These are phyloP conservation scores for Sisor rabdophorus DNA, from an alignment of 2,113 vertebrate species.

Conservation along the genomic window DNA sequence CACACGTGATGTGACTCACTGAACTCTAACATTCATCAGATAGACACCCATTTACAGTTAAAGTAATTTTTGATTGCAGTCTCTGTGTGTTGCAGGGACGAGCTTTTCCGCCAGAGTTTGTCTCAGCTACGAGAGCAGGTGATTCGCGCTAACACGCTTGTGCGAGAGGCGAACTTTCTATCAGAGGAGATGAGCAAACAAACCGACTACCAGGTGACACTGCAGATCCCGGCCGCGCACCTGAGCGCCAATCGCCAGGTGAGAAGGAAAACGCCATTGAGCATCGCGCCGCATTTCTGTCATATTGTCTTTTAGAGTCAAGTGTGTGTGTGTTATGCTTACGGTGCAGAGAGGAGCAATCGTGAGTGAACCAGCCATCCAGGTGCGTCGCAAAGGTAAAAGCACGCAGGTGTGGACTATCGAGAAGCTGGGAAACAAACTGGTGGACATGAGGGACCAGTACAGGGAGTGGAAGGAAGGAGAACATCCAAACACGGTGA, in stretches of 20 bases:
- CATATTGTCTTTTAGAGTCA: too few species aligned
- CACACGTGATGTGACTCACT: too few species aligned
- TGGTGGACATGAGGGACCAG: slow-evolving; percentile 96
- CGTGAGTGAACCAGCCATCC: slow-evolving; percentile 95
- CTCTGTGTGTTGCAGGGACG: slow-evolving; percentile 73
- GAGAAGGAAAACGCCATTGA: slow-evolving; percentile 39
- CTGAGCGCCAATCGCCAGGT: slow-evolving; percentile 98
- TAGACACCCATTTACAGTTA: too few species aligned
- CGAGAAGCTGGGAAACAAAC: slow-evolving; percentile 94
- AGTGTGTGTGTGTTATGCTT: not conserved
- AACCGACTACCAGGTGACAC: slow-evolving; percentile 95
- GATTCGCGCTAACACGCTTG: slow-evolving; percentile 90
- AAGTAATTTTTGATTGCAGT: not conserved
- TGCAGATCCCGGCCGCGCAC: slow-evolving; percentile 95
- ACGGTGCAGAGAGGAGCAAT: slow-evolving; percentile 83
- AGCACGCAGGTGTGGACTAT: slow-evolving; percentile 95
- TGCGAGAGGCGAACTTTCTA: slow-evolving; percentile 94
- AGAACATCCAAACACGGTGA: slow-evolving; percentile 61
- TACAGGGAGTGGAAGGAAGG: slow-evolving; percentile 96
- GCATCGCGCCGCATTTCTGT: too few species aligned
- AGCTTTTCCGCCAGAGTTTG: slow-evolving; percentile 91
- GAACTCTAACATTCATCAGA: too few species aligned
- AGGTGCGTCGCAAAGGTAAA: slow-evolving; percentile 87
- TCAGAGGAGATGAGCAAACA: slow-evolving; percentile 92
- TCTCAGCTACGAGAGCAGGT: slow-evolving; percentile 93